Percentiles rank a stretch among this genome's conserved stretches.
phyloP scores from a whole-genome alignment of 37 sponge, comb jelly and placozoan genomes.

The Cladorhizidae sp. region DNA sequence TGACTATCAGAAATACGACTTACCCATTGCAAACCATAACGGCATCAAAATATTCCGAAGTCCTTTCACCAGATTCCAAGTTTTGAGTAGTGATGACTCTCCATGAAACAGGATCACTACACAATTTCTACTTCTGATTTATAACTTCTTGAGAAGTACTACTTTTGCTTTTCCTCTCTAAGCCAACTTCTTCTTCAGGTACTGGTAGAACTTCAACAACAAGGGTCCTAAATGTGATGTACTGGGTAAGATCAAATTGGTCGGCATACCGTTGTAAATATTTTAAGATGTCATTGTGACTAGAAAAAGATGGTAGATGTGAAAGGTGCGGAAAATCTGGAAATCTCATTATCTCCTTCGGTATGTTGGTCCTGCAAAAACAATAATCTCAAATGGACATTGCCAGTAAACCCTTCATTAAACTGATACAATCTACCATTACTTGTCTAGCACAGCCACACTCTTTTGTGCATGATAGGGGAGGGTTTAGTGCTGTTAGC shows the following conservation, averaged over 20 bases:
- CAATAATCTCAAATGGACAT: too few relatives aligned
- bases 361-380: slow-evolving; percentile 69
- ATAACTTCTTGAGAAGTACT: too few relatives aligned
- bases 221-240: slow-evolving; percentile 47
- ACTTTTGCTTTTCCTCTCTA: too few relatives aligned
- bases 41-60: slow-evolving; percentile 50
- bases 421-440: too few relatives aligned
- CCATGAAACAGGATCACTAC: slow-evolving; percentile 47
- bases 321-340: slow-evolving; percentile 77
- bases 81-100: slow-evolving; percentile 20
- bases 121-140: neutral
- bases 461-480: too few relatives aligned
- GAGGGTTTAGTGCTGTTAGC: too few relatives aligned
- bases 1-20: too few relatives aligned
- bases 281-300: slow-evolving; percentile 56
- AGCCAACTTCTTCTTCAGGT: too few relatives aligned
- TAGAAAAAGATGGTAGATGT: too few relatives aligned
- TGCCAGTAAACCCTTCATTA: too few relatives aligned
- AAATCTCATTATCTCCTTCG: slow-evolving; percentile 78
- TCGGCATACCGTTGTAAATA: slow-evolving; percentile 62
- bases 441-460: too few relatives aligned
- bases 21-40: slow-evolving; percentile 89
- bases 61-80: too few relatives aligned
- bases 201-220: slow-evolving; percentile 57
- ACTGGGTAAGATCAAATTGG: slow-evolving; percentile 47